phyloP scores from a whole-genome alignment of 2,797 vertebrate species.

The Parotocinclus haroldoi region DNA sequence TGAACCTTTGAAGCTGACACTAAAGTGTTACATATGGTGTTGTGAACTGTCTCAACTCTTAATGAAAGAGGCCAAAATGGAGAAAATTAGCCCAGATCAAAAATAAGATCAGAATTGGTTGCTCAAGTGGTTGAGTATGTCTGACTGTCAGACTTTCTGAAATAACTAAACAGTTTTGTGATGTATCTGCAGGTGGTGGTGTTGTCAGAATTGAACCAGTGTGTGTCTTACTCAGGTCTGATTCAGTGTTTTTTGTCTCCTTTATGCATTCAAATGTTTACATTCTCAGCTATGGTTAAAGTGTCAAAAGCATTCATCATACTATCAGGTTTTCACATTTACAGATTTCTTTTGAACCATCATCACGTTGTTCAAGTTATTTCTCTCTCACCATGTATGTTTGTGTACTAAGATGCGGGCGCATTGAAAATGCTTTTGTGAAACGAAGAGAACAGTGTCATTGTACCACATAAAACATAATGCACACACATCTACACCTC shows the following conservation, averaged over 20 bases:
- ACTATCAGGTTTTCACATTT: background rate
- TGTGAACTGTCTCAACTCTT: too few relatives aligned
- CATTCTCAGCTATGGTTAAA: background rate
- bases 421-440: conserved; percentile 6
- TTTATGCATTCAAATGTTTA: background rate
- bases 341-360: background rate
- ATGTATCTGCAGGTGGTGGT: too few relatives aligned
- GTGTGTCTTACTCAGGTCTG: background rate
- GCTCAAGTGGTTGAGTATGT: background rate
- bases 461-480: conserved; percentile 3
- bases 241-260: background rate
- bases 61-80: too few relatives aligned
- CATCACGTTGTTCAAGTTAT: conserved; percentile 5
- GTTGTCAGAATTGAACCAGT: too few relatives aligned
- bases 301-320: background rate
- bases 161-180: too few relatives aligned
- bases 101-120: too few relatives aligned
- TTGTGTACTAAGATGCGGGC: conserved; percentile 25
- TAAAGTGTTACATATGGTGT: too few relatives aligned
- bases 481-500: background rate
- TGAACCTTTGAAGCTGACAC: too few relatives aligned
- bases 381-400: background rate
- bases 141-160: too few relatives aligned
- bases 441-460: background rate
- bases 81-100: too few relatives aligned